phyloP scores from a whole-genome alignment of 2,797 vertebrate species.

The Silurus aristotelis region DNA sequence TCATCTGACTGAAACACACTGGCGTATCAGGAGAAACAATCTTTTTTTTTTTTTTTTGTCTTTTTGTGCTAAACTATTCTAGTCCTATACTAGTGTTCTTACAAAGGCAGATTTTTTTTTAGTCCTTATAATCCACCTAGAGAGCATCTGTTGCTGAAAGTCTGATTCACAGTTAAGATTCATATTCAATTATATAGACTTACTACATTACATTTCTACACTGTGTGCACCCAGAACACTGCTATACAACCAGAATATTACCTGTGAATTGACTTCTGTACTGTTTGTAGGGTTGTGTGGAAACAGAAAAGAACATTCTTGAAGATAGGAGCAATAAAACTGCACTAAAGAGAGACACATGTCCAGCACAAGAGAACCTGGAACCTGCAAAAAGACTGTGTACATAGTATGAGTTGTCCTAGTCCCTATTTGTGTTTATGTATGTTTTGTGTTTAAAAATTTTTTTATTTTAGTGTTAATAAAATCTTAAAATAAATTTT shows the following conservation, averaged over 20 bases:
- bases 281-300: conserved; percentile 33
- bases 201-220: background rate
- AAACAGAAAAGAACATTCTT: conserved; percentile 4
- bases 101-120: background rate
- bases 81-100: background rate
- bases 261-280: background rate
- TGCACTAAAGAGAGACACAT: conserved; percentile 44
- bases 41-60: background rate
- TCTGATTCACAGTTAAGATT: background rate
- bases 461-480: background rate
- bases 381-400: conserved; percentile 41
- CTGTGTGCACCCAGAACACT: background rate
- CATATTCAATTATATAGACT: background rate
- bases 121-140: background rate
- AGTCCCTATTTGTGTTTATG: background rate
- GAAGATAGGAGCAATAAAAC: conserved; percentile 36
- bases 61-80: background rate
- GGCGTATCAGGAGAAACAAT: background rate
- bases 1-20: background rate
- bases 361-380: conserved; percentile 46
- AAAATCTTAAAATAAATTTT: background rate
- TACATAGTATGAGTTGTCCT: conserved; percentile 2
- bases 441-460: background rate
- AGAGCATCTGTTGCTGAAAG: background rate
- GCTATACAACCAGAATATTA: too few species aligned